These are phyloP conservation scores for Cremastobaeus sp. DNA, from an alignment of 2,888 invertebrate species.

Conservation along the genomic window DNA sequence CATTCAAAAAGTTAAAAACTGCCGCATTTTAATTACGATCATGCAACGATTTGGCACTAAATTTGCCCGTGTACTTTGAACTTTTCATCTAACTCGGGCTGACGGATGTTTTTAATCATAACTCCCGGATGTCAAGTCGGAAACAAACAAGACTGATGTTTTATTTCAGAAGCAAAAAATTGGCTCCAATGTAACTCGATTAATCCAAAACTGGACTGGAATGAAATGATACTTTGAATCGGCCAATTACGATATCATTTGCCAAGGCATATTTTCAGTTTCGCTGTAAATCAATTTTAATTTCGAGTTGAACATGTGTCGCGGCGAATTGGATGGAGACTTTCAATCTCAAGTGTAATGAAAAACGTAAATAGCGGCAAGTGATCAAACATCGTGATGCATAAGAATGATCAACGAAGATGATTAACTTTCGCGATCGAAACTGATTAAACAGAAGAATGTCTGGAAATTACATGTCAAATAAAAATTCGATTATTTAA, in stretches of 20 bases:
- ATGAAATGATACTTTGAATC: neutral
- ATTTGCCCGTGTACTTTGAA: too few species aligned
- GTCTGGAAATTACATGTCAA: neutral
- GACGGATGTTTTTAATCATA: too few species aligned
- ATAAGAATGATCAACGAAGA: neutral
- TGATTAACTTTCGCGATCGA: neutral
- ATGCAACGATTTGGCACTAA: too few species aligned
- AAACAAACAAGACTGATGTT: too few species aligned
- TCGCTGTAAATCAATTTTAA: slow-evolving; percentile 1
- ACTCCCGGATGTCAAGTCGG: too few species aligned
- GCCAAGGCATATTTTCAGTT: slow-evolving; percentile 6
- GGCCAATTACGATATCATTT: slow-evolving; percentile 11
- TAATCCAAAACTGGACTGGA: neutral
- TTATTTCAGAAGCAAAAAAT: too few species aligned
- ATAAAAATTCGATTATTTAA: too few species aligned
- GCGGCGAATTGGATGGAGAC: slow-evolving; percentile 1
- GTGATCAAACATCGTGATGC: neutral
- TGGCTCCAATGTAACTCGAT: slow-evolving; percentile 1
- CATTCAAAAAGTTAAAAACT: too few species aligned
- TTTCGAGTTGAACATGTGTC: slow-evolving; percentile 4
- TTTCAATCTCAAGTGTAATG: neutral
- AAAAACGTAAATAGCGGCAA: slow-evolving; percentile 3
- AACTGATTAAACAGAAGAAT: too few species aligned
- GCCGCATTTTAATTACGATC: too few species aligned
- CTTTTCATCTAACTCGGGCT: too few species aligned